A percentile compares a stretch with the other conserved stretches of the same genome.
These are phyloP conservation scores for Steinernema khuongi DNA, from an alignment of 1,140 invertebrate species.

Conservation along the genomic window DNA sequence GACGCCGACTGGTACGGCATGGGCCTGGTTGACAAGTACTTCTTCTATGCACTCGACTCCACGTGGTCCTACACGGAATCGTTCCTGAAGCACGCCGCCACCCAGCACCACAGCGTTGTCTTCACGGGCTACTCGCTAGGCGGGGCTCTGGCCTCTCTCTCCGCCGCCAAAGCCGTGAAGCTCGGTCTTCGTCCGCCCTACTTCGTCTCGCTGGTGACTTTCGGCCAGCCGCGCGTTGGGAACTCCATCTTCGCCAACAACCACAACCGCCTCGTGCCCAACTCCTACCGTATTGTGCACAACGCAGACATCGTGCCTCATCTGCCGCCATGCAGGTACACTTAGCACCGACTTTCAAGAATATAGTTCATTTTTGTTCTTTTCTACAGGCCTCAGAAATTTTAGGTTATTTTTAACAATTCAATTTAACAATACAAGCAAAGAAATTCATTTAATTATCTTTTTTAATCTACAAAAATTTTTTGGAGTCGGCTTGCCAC, in stretches of 20 bases:
- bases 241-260: slow-evolving; percentile 39
- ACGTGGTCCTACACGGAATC: slow-evolving; percentile 33
- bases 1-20: slow-evolving; percentile 25
- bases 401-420: background rate
- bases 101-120: slow-evolving; percentile 27
- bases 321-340: slow-evolving; percentile 34
- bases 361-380: background rate
- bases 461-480: background rate
- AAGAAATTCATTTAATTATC: background rate
- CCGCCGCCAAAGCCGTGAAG: slow-evolving; percentile 28
- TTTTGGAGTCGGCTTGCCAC: no score
- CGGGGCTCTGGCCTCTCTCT: slow-evolving; percentile 34
- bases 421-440: background rate
- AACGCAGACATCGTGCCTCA: slow-evolving; percentile 37
- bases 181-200: slow-evolving; percentile 12
- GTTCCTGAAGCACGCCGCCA: background rate
- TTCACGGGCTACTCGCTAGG: slow-evolving; percentile 45
- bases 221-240: slow-evolving; percentile 41
- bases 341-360: background rate
- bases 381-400: background rate
- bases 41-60: slow-evolving; percentile 32
- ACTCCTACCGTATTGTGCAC: slow-evolving; percentile 38
- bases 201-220: slow-evolving; percentile 30
- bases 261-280: slow-evolving; percentile 23
- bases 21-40: slow-evolving; percentile 36